phyloP scores from a whole-genome alignment of 2,888 invertebrate genomes.

The Athripsodes cinereus region DNA sequence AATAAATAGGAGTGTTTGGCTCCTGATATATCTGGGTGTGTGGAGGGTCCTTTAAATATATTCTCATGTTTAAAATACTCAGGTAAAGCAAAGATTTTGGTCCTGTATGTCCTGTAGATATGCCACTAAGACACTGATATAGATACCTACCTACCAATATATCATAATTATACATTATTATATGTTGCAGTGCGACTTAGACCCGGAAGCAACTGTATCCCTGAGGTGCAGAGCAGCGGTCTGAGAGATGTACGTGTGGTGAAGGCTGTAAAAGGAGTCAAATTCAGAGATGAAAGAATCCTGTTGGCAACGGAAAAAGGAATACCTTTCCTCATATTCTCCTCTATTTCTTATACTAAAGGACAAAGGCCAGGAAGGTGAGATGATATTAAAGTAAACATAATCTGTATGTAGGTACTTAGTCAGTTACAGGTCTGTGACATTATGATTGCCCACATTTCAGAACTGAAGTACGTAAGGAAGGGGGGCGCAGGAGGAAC shows the following conservation, averaged over 20 bases:
- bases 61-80: too few relatives aligned
- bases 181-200: slow-evolving; percentile 43
- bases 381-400: neutral
- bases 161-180: too few relatives aligned
- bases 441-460: neutral
- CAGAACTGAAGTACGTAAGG: slow-evolving; percentile 63
- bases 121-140: neutral
- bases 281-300: slow-evolving; percentile 73
- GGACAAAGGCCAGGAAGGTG: slow-evolving; percentile 58
- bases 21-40: too few relatives aligned
- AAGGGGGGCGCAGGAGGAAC: slow-evolving; percentile 70
- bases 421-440: neutral
- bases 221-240: slow-evolving; percentile 49
- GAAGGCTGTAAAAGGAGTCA: slow-evolving; percentile 56
- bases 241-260: slow-evolving; percentile 55
- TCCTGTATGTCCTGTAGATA: neutral
- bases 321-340: slow-evolving; percentile 80
- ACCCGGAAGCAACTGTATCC: slow-evolving; percentile 47
- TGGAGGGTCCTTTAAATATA: too few relatives aligned
- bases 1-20: too few relatives aligned
- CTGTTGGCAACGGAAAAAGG: slow-evolving; percentile 72
- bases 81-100: too few relatives aligned
- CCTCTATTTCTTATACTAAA: slow-evolving; percentile 78
- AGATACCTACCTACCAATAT: neutral
- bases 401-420: neutral